These are phyloP conservation scores for Aspidapion aeneum DNA, from an alignment of 2,888 invertebrate species.

Conservation along the genomic window DNA sequence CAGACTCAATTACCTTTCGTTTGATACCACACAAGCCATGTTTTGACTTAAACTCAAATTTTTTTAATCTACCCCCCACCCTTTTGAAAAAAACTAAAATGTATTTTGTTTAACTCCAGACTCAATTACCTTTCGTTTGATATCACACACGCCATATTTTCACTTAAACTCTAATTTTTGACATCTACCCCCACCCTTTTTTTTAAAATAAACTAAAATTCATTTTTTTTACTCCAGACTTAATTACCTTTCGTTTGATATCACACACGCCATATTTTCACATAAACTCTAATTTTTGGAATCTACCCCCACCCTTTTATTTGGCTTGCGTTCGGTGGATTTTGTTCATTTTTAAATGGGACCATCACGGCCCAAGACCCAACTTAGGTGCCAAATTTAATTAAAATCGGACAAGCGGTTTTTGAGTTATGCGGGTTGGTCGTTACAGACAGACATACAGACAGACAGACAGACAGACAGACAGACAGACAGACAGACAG, in stretches of 20 bases:
- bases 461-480: not conserved
- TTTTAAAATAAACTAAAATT: too few species aligned
- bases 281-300: not conserved
- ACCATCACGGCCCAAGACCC: not conserved
- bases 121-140: too few species aligned
- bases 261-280: not conserved
- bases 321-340: not conserved
- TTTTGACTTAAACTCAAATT: too few species aligned
- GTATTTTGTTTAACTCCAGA: too few species aligned
- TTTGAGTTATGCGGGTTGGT: not conserved
- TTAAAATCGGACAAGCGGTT: not conserved
- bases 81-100: too few species aligned
- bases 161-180: too few species aligned
- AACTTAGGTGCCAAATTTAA: not conserved
- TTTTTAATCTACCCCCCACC: too few species aligned
- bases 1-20: too few species aligned
- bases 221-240: too few species aligned
- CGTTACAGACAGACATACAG: not conserved
- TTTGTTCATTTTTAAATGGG: not conserved
- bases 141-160: too few species aligned
- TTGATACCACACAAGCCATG: too few species aligned
- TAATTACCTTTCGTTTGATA: not conserved
- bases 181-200: too few species aligned
- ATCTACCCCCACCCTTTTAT: not conserved
- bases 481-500: not conserved